Conservation (phyloP, 2,113 vertebrate species). For the Neolamprologus sp. region DNA sequence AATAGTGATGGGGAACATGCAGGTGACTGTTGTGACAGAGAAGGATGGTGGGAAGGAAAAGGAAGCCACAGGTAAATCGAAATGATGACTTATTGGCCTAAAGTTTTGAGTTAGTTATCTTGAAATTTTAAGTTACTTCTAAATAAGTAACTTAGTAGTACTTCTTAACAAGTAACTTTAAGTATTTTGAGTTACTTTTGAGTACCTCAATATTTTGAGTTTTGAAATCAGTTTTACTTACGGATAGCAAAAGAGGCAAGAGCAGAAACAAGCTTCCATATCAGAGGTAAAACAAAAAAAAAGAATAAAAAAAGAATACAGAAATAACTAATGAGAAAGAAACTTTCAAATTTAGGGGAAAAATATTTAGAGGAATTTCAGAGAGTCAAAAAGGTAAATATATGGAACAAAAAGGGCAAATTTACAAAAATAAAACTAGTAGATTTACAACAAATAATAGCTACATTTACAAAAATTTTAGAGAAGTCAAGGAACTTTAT, state of each 20-base stretch:
- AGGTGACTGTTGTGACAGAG: neutral
- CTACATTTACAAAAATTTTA: neutral
- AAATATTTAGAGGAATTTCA: neutral
- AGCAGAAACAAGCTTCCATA: neutral
- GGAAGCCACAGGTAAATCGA: neutral
- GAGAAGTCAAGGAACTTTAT: neutral
- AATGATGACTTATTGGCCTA: neutral
- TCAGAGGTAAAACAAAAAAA: neutral
- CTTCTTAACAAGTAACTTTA: accelerated
- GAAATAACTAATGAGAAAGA: neutral
- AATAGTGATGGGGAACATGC: neutral
- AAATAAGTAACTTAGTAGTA: neutral
- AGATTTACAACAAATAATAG: neutral
- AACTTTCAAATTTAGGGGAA: neutral
- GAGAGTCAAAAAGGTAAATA: neutral
- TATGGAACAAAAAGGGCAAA: neutral
- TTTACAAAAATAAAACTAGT: neutral
- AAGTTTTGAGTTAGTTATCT: neutral
- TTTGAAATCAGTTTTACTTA: neutral
- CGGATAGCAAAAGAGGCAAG: neutral
- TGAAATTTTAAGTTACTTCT: neutral
- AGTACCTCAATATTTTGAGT: neutral
- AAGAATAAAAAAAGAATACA: neutral
- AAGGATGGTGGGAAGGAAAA: neutral
- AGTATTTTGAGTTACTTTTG: neutral